Evolutionary conservation across 2,797 vertebrate species (phyloP).

Genomic region (Darevskia nairensis): DNA sequence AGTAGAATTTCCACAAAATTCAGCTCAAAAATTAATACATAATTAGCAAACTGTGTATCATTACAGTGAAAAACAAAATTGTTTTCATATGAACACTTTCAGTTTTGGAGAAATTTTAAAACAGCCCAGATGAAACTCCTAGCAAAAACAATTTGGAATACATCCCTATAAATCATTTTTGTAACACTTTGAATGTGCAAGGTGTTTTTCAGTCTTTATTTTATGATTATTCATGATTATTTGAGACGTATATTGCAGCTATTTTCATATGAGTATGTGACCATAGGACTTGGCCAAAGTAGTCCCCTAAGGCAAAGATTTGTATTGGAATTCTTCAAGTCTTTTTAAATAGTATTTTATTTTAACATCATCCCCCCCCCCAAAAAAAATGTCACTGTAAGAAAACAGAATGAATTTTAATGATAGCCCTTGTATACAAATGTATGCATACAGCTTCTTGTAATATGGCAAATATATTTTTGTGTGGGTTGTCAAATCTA

Average conservation of each 20-base stretch:
- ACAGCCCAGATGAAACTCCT: background rate
- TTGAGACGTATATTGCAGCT: background rate
- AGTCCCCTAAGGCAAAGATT: background rate
- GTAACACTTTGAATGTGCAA: background rate
- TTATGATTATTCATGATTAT: background rate
- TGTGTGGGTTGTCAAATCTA: too few relatives aligned
- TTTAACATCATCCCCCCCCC: background rate
- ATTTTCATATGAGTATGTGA: background rate
- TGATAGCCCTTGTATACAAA: background rate
- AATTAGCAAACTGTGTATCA: conserved; percentile 48
- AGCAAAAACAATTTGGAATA: background rate
- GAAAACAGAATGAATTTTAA: background rate
- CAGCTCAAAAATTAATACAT: too few relatives aligned
- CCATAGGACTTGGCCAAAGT: background rate
- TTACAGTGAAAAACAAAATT: background rate
- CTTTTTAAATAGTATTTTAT: background rate
- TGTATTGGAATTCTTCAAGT: background rate
- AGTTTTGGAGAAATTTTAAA: conserved; percentile 41
- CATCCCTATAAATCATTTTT: background rate
- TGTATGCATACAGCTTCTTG: background rate
- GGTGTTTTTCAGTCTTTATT: background rate
- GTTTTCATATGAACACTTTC: background rate
- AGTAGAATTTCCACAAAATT: too few relatives aligned
- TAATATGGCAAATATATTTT: too few relatives aligned
- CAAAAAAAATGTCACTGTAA: background rate